Conservation (phyloP, 2,113 vertebrate species). For the Pomatostomus ruficeps region DNA sequence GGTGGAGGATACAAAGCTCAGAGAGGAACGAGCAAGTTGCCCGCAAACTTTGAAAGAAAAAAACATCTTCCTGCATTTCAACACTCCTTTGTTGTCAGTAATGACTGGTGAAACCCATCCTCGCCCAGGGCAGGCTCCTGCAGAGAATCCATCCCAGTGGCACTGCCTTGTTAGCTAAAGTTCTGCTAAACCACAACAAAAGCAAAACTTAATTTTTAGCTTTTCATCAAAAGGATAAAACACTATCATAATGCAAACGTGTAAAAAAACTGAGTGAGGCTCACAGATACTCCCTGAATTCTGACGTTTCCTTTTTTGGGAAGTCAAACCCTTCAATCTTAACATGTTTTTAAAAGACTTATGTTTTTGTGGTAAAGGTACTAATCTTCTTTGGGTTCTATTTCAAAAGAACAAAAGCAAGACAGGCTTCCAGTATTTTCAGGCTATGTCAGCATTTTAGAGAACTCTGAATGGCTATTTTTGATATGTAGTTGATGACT, state of each 20-base stretch:
- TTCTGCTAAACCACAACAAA: conserved; percentile 34
- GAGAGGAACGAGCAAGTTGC: neutral
- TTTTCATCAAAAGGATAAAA: conserved; percentile 1
- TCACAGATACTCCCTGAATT: neutral
- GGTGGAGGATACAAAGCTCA: neutral
- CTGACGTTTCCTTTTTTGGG: neutral
- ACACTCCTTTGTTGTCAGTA: neutral
- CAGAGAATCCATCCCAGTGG: neutral
- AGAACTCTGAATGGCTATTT: neutral
- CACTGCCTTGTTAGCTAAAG: neutral
- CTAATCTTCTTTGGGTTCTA: neutral
- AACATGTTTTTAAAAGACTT: neutral
- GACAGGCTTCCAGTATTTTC: neutral
- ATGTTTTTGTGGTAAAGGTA: neutral
- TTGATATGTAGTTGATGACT: neutral
- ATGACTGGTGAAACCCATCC: neutral
- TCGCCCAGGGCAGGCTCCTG: neutral
- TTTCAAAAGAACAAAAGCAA: neutral
- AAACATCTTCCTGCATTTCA: neutral
- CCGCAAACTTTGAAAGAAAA: neutral
- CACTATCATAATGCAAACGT: neutral
- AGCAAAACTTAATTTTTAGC: neutral
- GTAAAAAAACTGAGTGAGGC: neutral
- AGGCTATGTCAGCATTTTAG: neutral
- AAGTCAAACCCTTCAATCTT: neutral